Evolutionary conservation across 1,140 invertebrate species (phyloP).

Genomic region (Cotesia glomerata): DNA sequence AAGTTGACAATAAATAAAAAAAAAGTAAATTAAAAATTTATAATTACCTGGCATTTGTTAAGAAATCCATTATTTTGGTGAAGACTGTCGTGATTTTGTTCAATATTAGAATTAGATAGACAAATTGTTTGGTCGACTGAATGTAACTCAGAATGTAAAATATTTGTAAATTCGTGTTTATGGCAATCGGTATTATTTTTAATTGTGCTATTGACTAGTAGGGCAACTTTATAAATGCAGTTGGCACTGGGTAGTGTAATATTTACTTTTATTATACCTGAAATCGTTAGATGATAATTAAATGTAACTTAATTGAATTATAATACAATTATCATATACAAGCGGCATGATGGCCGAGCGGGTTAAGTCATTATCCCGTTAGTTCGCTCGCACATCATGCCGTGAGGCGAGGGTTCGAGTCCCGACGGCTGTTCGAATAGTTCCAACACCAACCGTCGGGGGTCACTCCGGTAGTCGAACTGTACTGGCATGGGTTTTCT

Average conservation of each 20-base stretch:
- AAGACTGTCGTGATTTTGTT: background rate
- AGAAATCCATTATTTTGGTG: slow-evolving; percentile 12
- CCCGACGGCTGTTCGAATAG: too few species aligned
- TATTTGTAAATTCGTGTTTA: slow-evolving; percentile 29
- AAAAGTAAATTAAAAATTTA: slow-evolving; percentile 1
- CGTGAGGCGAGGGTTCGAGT: too few species aligned
- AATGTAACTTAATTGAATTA: background rate
- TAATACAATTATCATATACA: background rate
- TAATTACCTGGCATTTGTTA: slow-evolving; percentile 24
- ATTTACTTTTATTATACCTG: slow-evolving; percentile 32
- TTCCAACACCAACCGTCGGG: too few species aligned
- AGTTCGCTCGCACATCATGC: too few species aligned
- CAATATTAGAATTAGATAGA: slow-evolving; percentile 15
- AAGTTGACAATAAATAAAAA: background rate
- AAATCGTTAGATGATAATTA: background rate
- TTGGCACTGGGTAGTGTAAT: slow-evolving; percentile 26
- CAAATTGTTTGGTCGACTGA: slow-evolving; percentile 32
- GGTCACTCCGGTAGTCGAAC: too few species aligned
- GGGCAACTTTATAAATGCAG: slow-evolving; percentile 35
- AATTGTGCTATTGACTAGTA: slow-evolving; percentile 34
- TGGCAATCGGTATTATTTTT: slow-evolving; percentile 36
- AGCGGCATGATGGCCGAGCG: too few species aligned
- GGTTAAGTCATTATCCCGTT: too few species aligned
- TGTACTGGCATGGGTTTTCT: too few species aligned
- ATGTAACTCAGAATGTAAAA: slow-evolving; percentile 34